Base-by-base conservation (phyloP, 2,888 invertebrate genomes). In the Drosophila niveifrons region DNA sequence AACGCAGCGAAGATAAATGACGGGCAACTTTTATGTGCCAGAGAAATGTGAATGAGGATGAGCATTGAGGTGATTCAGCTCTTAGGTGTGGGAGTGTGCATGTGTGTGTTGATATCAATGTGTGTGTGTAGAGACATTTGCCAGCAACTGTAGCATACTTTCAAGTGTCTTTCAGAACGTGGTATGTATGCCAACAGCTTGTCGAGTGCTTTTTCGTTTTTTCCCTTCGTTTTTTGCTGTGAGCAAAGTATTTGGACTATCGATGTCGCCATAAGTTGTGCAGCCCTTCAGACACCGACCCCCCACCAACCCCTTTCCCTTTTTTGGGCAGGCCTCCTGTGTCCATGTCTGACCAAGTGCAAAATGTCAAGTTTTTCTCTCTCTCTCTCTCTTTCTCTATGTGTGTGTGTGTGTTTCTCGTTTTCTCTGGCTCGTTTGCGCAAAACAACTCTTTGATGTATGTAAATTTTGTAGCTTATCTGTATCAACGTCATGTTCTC, bases 151-250 rank as follows among this genome's bases (percentile, higher is more conserved):
- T 80, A 80, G 82, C 88, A 88, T 81, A 87, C 81, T 80, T 78
- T 83, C 82, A 85, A 90, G 90, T 89, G 83, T 77, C 69, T 72
- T 72, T 82, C 77, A 70, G 72, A 66, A 74, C 72, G 71, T 85
- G 70, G 72, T 81, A 80, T 81, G 77, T 89, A 80, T 90, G 80
- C 82, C 83, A 90, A 90, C 90, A 90, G 91, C 90, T 90, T 90
- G 90, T 90, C 84, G 84, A 90, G 90, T 90, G 90, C 67, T 72
- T 82, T 72, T 64, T 73, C 73, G 56, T 51, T 66, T 58, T 69
- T 70, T 41, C 17, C 23, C 11, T 28, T 39, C 39, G 13, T 70
- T 71, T 80, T 51, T 57, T 61, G 13, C 66, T 68, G 58, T 58
- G 61, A 34, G 46, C 51, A 67, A 55, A 68, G 88, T 84, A 87